Evolutionary conservation across 2,888 invertebrate genomes (phyloP), one percentile per base, ranked within the genome.

Genomic region (Zonitis immaculata): DNA sequence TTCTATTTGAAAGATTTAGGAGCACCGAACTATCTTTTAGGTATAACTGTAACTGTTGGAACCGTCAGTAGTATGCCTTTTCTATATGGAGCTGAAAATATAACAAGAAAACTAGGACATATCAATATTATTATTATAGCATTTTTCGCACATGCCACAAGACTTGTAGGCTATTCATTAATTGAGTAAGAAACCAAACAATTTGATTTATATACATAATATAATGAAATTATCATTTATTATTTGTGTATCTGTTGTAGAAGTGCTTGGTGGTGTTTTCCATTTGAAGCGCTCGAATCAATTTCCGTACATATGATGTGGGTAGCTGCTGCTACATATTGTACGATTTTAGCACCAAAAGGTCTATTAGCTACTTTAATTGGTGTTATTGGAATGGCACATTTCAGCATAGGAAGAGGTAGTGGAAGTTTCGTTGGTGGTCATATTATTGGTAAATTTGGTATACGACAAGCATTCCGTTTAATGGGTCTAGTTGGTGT

Each of bases 271-370:
- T 89, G 89, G 89, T 89, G 89, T 69, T 90, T 91, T 65, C 91
- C 91, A 1, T 91, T 91, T 66, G 91, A 91, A 76, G 89, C 89
- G 0, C 84, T 91, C 82, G 91, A 91, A 75, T 88, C 91, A 0
- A 76, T 91, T 12, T 90, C 91, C 0, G 89, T 90, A 20, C 91
- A 91, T 68, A 77, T 94, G 60, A 90, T 93, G 90, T 93, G 91
- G 88, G 91, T 92, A 12, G 90, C 94, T 30, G 91, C 91, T 1
- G 89, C 92, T 6, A 91, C 91, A 0, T 92, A 93, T 73, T 91
- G 91, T 67, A 88, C 90, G 11, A 82, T 89, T 73, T 76, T 93
- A 64, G 89, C 92, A 1, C 93, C 94, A 0, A 87, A 88, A 71
- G 89, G 86, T 66, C 78, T 92, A 60, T 77, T 92, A 51, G 92